Conservation (phyloP, 2,113 vertebrate genomes). For the Vombatus ursinus region DNA sequence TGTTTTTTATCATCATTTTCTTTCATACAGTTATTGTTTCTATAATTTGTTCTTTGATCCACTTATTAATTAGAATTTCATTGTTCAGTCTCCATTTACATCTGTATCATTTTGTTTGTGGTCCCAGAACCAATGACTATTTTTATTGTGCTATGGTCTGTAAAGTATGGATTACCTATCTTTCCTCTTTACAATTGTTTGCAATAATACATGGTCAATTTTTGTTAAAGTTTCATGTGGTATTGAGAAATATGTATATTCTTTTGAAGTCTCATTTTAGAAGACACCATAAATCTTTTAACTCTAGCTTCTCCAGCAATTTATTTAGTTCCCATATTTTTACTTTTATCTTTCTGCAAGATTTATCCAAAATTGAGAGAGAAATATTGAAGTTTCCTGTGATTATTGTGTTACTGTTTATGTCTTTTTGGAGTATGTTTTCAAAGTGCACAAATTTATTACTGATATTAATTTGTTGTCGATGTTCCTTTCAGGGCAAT, state of each 20-base stretch:
- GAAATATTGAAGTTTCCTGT: neutral
- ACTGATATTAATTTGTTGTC: too few relatives aligned
- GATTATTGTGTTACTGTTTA: neutral
- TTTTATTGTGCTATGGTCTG: neutral
- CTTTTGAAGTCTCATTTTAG: neutral
- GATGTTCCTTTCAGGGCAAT: too few relatives aligned
- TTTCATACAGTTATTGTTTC: neutral
- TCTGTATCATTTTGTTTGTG: neutral
- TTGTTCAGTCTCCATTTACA: neutral
- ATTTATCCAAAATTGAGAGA: neutral
- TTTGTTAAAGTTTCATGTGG: neutral
- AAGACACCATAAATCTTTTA: neutral
- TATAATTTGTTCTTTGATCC: neutral
- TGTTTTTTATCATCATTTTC: neutral
- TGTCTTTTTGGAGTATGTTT: neutral
- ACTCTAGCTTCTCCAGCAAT: neutral
- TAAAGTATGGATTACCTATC: neutral
- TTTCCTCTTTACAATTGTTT: neutral
- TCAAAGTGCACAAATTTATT: too few relatives aligned
- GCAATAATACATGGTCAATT: neutral
- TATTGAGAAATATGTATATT: neutral
- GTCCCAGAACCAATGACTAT: neutral
- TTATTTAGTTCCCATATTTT: neutral
- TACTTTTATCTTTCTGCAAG: neutral
- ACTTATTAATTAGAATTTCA: neutral